Conservation (phyloP, 2,797 vertebrate genomes). For the Gymnodraco acuticeps region DNA sequence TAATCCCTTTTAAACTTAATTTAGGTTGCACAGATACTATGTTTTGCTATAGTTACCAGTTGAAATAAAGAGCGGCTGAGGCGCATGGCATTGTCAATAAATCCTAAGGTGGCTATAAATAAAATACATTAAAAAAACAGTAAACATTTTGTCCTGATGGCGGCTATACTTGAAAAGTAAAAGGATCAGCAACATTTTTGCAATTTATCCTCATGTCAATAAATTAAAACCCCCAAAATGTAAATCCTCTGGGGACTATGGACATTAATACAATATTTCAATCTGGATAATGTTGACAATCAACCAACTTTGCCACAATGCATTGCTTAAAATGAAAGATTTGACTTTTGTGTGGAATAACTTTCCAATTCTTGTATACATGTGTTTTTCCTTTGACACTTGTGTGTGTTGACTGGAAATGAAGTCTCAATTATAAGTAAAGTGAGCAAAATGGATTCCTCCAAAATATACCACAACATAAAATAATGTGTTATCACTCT, state of each 20-base stretch:
- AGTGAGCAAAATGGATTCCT: background rate
- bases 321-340: background rate
- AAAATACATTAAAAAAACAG: background rate
- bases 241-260: background rate
- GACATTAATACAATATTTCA: background rate
- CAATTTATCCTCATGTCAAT: background rate
- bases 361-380: background rate
- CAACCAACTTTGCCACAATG: background rate
- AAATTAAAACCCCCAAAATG: background rate
- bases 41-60: background rate
- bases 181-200: background rate
- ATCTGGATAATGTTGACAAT: background rate
- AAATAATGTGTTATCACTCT: conserved; percentile 8
- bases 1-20: background rate
- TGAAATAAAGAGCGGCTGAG: background rate
- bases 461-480: conserved; percentile 5
- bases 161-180: background rate
- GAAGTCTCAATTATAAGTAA: background rate
- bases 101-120: background rate
- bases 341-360: background rate
- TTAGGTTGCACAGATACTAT: background rate
- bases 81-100: background rate
- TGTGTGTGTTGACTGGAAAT: background rate
- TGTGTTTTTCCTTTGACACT: background rate
- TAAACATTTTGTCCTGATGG: background rate